Percentiles rank a stretch among this genome's conserved stretches.
These are phyloP conservation scores for Sardina pilchardus DNA, from an alignment of 2,113 vertebrate species.

Conservation along the genomic window DNA sequence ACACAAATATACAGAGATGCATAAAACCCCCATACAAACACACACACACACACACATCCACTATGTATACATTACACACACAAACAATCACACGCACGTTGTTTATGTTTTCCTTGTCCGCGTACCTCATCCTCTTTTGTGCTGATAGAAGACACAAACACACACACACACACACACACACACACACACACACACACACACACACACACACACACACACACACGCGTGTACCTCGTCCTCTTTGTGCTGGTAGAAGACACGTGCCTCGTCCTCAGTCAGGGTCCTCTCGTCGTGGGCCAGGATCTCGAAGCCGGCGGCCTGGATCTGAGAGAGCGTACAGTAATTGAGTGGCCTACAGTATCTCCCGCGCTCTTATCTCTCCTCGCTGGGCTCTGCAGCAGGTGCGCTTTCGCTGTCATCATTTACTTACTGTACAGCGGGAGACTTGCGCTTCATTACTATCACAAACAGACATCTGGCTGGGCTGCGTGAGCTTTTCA, in stretches of 20 bases:
- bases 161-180: background rate
- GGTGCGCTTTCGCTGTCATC: background rate
- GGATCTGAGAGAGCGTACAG: slow-evolving; percentile 73
- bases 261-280: slow-evolving; percentile 73
- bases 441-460: background rate
- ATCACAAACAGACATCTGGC: slow-evolving; percentile 1
- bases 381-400: background rate
- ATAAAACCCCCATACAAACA: background rate
- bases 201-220: background rate
- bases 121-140: too few species aligned
- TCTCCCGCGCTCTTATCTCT: background rate
- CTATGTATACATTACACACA: too few species aligned
- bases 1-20: background rate
- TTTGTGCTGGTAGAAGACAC: slow-evolving; percentile 77
- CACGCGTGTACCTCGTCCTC: slow-evolving; percentile 69
- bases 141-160: too few species aligned
- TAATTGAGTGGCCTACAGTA: background rate
- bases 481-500: background rate
- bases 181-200: background rate
- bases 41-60: slow-evolving; percentile 33
- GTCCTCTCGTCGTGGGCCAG: slow-evolving; percentile 74
- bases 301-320: slow-evolving; percentile 84
- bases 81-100: background rate
- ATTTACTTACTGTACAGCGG: slow-evolving; percentile 10
- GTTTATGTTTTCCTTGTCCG: too few species aligned